Conservation (phyloP, 2,797 vertebrate species). For the Pangasius djambal region DNA sequence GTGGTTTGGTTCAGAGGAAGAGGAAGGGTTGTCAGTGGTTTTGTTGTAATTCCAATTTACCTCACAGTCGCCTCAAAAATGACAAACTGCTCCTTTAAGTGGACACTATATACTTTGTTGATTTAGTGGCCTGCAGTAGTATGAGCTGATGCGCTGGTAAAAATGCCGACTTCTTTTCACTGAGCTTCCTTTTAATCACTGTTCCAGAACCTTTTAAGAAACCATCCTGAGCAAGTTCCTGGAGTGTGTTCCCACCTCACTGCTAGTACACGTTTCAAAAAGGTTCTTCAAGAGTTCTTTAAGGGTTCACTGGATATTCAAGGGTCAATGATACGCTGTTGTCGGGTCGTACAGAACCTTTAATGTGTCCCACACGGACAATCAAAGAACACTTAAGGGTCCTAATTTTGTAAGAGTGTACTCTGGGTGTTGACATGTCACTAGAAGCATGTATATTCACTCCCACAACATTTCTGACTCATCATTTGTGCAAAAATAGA, state of each 20-base stretch:
- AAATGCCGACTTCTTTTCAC: neutral
- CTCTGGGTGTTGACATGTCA: neutral
- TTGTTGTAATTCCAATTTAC: neutral
- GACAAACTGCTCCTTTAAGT: neutral
- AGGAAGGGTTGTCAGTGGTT: slow-evolving; percentile 8
- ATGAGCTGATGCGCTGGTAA: neutral
- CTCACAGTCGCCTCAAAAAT: neutral
- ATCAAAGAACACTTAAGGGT: neutral
- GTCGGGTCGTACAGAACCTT: neutral
- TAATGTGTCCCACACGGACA: neutral
- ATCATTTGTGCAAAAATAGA: neutral
- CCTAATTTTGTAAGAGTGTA: neutral
- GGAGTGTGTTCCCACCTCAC: neutral
- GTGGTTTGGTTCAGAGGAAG: slow-evolving; percentile 6
- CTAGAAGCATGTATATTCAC: neutral
- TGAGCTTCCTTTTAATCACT: neutral
- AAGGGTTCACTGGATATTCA: neutral
- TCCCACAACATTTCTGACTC: neutral
- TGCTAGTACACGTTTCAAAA: neutral
- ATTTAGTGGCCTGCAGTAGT: neutral
- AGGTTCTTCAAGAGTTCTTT: neutral
- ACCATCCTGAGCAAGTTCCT: neutral
- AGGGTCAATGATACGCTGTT: neutral
- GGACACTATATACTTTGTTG: neutral
- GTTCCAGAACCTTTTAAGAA: slow-evolving; percentile 1